A percentile compares a stretch with the other conserved stretches of the same genome.
phyloP scores from a whole-genome alignment of 1,140 invertebrate genomes.

The Danaus plexippus region DNA sequence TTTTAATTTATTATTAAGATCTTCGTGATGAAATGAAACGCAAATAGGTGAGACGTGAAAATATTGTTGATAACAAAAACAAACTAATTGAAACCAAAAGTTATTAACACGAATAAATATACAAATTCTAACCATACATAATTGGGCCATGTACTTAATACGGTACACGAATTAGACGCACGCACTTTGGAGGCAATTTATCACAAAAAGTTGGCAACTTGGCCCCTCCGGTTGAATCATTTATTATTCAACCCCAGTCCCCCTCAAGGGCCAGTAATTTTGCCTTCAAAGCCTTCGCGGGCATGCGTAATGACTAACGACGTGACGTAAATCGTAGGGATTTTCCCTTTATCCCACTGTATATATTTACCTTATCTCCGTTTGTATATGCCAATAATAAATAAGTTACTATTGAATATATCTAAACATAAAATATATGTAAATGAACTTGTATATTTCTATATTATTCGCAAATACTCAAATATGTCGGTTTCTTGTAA shows the following conservation, averaged over 20 bases:
- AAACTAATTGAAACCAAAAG: too few relatives aligned
- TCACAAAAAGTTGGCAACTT: constrained; percentile 62
- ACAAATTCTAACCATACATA: background rate
- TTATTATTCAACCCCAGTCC: constrained; percentile 49
- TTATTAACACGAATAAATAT: too few relatives aligned
- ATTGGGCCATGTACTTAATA: constrained; percentile 14
- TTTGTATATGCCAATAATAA: too few relatives aligned
- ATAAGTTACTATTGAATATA: too few relatives aligned
- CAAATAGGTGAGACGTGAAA: too few relatives aligned
- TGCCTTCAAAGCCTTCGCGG: constrained; percentile 60
- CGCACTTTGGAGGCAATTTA: constrained; percentile 59
- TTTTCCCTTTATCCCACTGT: constrained; percentile 43
- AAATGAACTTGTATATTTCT: too few relatives aligned
- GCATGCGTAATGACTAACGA: constrained; percentile 62
- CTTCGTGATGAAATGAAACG: too few relatives aligned
- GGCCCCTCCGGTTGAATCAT: constrained; percentile 45
- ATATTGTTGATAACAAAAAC: too few relatives aligned
- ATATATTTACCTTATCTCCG: constrained; percentile 21
- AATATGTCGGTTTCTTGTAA: too few relatives aligned
- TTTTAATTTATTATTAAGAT: too few relatives aligned
- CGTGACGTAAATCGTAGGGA: constrained; percentile 55
- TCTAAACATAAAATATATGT: too few relatives aligned
- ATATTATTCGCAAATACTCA: too few relatives aligned
- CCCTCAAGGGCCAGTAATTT: constrained; percentile 56
- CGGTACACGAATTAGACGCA: constrained; percentile 31